Evolutionary conservation across 1,140 invertebrate genomes (phyloP).

Genomic region (Sycophaga agraensis): DNA sequence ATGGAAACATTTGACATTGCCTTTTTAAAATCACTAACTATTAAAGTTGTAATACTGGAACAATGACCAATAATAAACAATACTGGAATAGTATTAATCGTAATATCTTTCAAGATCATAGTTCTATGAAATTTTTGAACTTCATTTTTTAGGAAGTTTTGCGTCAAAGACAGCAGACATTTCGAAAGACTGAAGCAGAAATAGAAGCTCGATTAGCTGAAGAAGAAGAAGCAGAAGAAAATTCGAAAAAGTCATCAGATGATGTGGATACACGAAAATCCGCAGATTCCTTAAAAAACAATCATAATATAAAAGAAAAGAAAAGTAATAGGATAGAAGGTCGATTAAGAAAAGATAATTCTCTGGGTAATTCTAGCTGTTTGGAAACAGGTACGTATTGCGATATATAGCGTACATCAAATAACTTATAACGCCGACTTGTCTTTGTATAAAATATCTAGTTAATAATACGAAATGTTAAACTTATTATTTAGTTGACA

Average conservation of each 20-base stretch:
- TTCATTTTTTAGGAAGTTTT: constrained; percentile 50
- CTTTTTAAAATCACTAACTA: too few relatives aligned
- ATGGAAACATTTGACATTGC: too few relatives aligned
- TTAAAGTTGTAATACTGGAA: too few relatives aligned
- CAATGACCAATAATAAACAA: too few relatives aligned
- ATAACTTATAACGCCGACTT: neutral
- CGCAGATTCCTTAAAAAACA: constrained; percentile 3
- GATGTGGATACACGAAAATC: too few relatives aligned
- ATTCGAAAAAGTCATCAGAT: constrained; percentile 28
- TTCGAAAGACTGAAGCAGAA: constrained; percentile 59
- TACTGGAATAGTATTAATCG: too few relatives aligned
- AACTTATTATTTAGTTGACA: constrained; percentile 48
- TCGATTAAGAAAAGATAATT: constrained; percentile 47
- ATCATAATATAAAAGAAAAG: constrained; percentile 26
- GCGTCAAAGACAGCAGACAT: constrained; percentile 56
- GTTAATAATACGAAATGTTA: constrained; percentile 35
- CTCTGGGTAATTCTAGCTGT: constrained; percentile 55
- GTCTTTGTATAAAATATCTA: neutral
- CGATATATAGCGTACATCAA: constrained; percentile 27
- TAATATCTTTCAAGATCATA: too few relatives aligned
- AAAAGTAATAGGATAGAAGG: constrained; percentile 16
- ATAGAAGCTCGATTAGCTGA: constrained; percentile 57
- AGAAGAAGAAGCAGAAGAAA: constrained; percentile 46
- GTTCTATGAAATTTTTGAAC: too few relatives aligned
- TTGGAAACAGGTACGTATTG: constrained; percentile 50